Percentiles rank a stretch among this genome's conserved stretches.
These are phyloP conservation scores for Acrobasis consociella DNA, from an alignment of 2,888 invertebrate species.

Conservation along the genomic window DNA sequence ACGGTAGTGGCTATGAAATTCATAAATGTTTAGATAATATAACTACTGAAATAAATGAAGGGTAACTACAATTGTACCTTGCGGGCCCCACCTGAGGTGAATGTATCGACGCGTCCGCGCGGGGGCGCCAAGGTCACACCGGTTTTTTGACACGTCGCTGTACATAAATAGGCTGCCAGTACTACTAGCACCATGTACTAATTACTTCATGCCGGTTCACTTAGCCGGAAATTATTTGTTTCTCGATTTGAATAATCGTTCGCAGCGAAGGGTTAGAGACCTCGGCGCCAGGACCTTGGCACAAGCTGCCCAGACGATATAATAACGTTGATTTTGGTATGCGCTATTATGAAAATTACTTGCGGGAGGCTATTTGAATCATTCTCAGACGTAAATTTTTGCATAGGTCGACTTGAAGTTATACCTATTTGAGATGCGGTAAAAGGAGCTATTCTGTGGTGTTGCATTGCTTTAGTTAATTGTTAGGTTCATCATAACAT, in stretches of 20 bases:
- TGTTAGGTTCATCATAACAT: too few relatives aligned
- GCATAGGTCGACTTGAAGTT: not conserved
- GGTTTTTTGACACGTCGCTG: constrained; percentile 80
- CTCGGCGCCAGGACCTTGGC: constrained; percentile 35
- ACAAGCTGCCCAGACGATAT: constrained; percentile 11
- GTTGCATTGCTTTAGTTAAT: not conserved
- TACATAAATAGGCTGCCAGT: constrained; percentile 65
- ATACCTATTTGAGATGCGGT: not conserved
- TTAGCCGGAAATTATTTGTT: constrained; percentile 75
- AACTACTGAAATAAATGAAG: constrained; percentile 23
- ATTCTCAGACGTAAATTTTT: constrained; percentile 4
- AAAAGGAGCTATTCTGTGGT: not conserved
- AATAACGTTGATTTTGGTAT: constrained; percentile 17
- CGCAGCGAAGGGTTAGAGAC: constrained; percentile 62
- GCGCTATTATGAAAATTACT: constrained; percentile 20
- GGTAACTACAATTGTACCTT: constrained; percentile 42
- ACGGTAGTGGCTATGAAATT: not conserved
- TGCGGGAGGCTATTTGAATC: not conserved
- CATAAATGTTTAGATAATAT: constrained; percentile 9
- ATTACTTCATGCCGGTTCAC: constrained; percentile 65
- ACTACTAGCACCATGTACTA: constrained; percentile 43
- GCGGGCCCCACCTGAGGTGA: constrained; percentile 79
- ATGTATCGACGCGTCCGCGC: constrained; percentile 71
- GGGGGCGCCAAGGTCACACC: constrained; percentile 79
- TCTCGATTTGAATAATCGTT: constrained; percentile 66